phyloP scores from a whole-genome alignment of 2,888 invertebrate species.

The Drosophila mulleri region DNA sequence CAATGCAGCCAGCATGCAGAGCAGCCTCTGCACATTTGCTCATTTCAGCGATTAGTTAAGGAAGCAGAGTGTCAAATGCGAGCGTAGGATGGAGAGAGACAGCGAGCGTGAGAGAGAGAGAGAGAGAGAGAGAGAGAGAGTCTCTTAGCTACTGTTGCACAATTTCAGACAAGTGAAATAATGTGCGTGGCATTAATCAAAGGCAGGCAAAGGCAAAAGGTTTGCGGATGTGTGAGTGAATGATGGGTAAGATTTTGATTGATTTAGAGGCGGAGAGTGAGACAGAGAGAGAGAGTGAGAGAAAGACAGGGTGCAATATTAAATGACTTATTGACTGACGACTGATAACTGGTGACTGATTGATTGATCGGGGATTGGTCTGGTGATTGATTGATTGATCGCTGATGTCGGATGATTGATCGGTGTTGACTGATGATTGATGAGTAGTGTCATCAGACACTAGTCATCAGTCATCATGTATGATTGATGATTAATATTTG shows the following conservation, averaged over 20 bases:
- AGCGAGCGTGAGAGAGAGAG: not conserved
- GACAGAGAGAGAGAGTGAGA: not conserved
- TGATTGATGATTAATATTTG: not conserved
- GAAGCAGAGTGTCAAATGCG: slow-evolving; percentile 2
- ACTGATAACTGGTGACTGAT: too few species aligned
- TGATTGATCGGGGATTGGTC: too few species aligned
- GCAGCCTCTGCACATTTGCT: slow-evolving; percentile 35
- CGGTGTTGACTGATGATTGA: too few species aligned
- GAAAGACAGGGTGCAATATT: too few species aligned
- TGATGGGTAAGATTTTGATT: not conserved
- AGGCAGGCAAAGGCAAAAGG: slow-evolving; percentile 3
- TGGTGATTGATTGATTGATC: not conserved
- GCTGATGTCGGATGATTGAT: not conserved
- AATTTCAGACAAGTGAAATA: slow-evolving; percentile 33
- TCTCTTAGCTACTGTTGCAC: slow-evolving; percentile 36
- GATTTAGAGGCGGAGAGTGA: not conserved
- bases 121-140: not conserved
- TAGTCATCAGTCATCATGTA: too few species aligned
- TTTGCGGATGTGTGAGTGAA: slow-evolving; percentile 5
- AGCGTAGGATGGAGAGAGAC: not conserved
- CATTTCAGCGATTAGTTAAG: slow-evolving; percentile 57
- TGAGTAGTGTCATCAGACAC: too few species aligned
- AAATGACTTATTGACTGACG: not conserved
- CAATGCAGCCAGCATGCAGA: slow-evolving; percentile 32
- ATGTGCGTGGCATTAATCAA: slow-evolving; percentile 47